Conservation (phyloP, 1,140 invertebrate genomes). For the Hetaerina americana region DNA sequence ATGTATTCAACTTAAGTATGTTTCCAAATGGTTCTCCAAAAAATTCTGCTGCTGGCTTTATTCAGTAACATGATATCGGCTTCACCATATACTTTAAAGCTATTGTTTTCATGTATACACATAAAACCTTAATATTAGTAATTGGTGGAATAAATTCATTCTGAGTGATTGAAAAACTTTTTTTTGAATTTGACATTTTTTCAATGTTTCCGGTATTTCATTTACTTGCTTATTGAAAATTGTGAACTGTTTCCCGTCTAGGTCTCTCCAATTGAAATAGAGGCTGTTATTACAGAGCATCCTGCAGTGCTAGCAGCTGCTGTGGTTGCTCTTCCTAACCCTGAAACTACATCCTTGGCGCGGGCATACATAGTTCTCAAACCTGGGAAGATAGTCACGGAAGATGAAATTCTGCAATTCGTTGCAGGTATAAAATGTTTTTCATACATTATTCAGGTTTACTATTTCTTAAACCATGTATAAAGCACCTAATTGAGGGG, state of each 20-base stretch:
- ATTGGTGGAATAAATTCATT: neutral
- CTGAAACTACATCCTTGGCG: constrained; percentile 12
- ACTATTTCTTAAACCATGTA: neutral
- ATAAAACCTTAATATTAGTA: neutral
- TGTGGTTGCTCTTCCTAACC: constrained; percentile 1
- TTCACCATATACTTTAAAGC: too few relatives aligned
- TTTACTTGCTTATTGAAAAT: neutral
- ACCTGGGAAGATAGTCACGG: neutral
- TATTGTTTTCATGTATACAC: too few relatives aligned
- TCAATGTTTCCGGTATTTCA: neutral
- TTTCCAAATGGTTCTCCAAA: too few relatives aligned
- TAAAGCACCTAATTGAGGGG: neutral
- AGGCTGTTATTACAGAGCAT: neutral
- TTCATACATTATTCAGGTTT: neutral
- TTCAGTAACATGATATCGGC: too few relatives aligned
- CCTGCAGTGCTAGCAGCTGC: neutral
- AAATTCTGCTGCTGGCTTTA: too few relatives aligned
- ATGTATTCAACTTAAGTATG: too few relatives aligned
- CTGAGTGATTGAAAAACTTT: neutral
- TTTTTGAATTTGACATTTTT: neutral
- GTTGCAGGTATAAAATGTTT: constrained; percentile 3
- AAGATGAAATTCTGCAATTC: neutral
- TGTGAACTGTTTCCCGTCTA: neutral
- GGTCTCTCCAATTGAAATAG: constrained; percentile 19
- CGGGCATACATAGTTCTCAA: constrained; percentile 1